phyloP scores from a whole-genome alignment of 1,140 invertebrate genomes.

The Lordiphosa collinella region DNA sequence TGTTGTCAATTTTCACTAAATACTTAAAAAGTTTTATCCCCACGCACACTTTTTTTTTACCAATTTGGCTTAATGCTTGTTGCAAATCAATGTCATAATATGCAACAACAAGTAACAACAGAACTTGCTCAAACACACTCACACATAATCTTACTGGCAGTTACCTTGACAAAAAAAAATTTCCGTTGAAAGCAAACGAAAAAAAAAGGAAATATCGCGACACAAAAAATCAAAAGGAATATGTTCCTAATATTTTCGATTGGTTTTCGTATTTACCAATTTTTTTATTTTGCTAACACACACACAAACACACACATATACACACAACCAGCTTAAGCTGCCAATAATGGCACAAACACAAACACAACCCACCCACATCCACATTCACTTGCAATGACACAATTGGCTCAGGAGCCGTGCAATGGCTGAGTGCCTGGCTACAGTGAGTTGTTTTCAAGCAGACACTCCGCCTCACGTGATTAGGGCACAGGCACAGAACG shows the following conservation, averaged over 20 bases:
- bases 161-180: background rate
- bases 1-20: too few relatives aligned
- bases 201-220: constrained; percentile 38
- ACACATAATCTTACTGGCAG: background rate
- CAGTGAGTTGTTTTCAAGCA: constrained; percentile 33
- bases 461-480: background rate
- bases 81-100: background rate
- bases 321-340: constrained; percentile 43
- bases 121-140: constrained; percentile 6
- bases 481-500: too few relatives aligned
- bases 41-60: too few relatives aligned
- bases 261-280: constrained; percentile 37
- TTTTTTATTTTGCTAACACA: constrained; percentile 13
- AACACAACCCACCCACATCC: constrained; percentile 6
- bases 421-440: constrained; percentile 66
- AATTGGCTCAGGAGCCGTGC: constrained; percentile 64
- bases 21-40: background rate
- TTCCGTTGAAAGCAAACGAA: constrained; percentile 18
- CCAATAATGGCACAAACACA: constrained; percentile 55
- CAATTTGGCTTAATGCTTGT: too few relatives aligned
- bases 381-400: constrained; percentile 1
- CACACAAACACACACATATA: constrained; percentile 9
- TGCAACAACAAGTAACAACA: constrained; percentile 8
- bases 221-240: constrained; percentile 70
- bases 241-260: constrained; percentile 68